Percentiles rank a stretch among this genome's conserved stretches.
phyloP scores from a whole-genome alignment of 2,888 invertebrate genomes.

The Agrilus cyanescens region DNA sequence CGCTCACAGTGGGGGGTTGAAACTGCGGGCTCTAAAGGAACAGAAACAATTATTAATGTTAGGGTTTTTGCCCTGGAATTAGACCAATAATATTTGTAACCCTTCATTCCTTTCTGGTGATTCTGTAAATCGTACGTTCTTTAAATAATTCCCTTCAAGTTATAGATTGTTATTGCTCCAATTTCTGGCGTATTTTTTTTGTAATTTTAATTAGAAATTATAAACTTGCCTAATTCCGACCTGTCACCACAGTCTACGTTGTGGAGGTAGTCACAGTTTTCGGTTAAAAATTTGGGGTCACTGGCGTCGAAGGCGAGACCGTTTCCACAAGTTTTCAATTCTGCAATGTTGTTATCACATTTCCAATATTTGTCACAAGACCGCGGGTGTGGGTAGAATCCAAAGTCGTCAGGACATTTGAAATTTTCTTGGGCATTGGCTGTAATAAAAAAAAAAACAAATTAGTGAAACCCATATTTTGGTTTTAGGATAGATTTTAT shows the following conservation, averaged over 20 bases:
- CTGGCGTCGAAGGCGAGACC: slow-evolving; percentile 84
- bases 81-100: too few species aligned
- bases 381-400: slow-evolving; percentile 81
- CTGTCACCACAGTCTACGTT: slow-evolving; percentile 89
- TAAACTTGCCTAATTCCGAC: slow-evolving; percentile 59
- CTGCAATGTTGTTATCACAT: slow-evolving; percentile 79
- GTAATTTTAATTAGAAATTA: too few species aligned
- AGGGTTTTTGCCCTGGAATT: not conserved
- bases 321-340: slow-evolving; percentile 87
- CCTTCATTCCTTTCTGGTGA: too few species aligned
- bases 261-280: slow-evolving; percentile 92
- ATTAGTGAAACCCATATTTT: too few species aligned
- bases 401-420: slow-evolving; percentile 90
- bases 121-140: too few species aligned
- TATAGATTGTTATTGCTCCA: too few species aligned
- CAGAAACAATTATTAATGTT: not conserved
- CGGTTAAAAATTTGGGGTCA: slow-evolving; percentile 81
- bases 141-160: too few species aligned
- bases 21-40: slow-evolving; percentile 66
- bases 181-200: too few species aligned
- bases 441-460: slow-evolving; percentile 35
- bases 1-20: slow-evolving; percentile 73
- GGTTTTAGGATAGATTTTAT: too few species aligned
- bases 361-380: slow-evolving; percentile 95
- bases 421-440: slow-evolving; percentile 69